Conservation (phyloP, 2,797 vertebrate genomes). For the Poeciliopsis gracilis region DNA sequence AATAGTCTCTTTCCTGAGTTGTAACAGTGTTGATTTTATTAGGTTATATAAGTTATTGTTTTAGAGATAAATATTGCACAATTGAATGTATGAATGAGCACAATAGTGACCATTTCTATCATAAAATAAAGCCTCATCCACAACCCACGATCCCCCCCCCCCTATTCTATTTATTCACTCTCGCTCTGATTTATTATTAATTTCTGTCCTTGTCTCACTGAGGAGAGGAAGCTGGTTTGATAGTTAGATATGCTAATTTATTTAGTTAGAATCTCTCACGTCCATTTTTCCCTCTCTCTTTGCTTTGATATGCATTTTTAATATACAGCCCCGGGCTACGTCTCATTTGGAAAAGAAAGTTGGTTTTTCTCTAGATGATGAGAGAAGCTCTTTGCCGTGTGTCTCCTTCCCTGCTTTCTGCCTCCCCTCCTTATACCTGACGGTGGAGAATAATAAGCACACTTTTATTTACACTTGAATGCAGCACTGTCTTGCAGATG, state of each 20-base stretch:
- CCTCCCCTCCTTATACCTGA: conserved; percentile 69
- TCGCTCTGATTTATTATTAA: conserved; percentile 77
- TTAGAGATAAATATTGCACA: background rate
- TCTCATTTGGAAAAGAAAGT: conserved; percentile 92
- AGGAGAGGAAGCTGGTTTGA: conserved; percentile 72
- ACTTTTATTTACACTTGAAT: conserved; percentile 94
- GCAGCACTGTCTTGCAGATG: conserved; percentile 85
- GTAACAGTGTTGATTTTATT: background rate
- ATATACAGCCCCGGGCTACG: conserved; percentile 91
- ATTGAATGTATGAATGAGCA: background rate
- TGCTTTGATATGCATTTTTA: conserved; percentile 99
- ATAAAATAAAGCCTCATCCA: conserved; percentile 46
- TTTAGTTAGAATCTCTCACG: conserved; percentile 89
- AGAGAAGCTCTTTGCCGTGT: conserved; percentile 86
- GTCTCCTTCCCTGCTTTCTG: conserved; percentile 57
- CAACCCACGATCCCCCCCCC: conserved; percentile 45
- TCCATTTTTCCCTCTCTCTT: conserved; percentile 86
- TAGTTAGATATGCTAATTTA: conserved; percentile 90
- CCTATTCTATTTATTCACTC: conserved; percentile 63
- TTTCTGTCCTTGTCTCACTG: conserved; percentile 66
- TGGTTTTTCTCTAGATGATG: conserved; percentile 89
- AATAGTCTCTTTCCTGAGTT: background rate
- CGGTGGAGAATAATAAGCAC: conserved; percentile 73
- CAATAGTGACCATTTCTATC: conserved; percentile 40
- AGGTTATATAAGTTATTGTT: background rate